Base-by-base conservation (phyloP, 35 echinoderm and acorn worm genomes). In the Diadema setosum region DNA sequence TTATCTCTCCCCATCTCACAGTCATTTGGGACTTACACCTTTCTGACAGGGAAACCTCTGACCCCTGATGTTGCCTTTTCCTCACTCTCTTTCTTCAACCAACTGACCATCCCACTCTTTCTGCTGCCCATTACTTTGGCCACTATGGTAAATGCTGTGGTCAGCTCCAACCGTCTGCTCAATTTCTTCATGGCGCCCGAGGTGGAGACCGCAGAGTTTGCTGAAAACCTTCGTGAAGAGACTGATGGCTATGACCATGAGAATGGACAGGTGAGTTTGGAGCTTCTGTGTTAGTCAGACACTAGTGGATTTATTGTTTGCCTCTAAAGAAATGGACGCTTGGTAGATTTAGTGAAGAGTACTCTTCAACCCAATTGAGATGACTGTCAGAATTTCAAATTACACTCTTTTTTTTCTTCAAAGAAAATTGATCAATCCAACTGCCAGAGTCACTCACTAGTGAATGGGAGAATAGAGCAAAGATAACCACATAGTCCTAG, bases 31-130 rank as follows among this genome's bases (percentile, higher is more conserved):
- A 70, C 83, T 11, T 94, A 84, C 61, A 39, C 81, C 35, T 39
- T 56, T 7, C 42, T 94, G 11, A 73, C 69, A 35, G 60, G 63
- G 17, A 64, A 39, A 34, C 46, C 82, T 0, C 60, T 94, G 0
- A 84, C 81, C 26, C 86, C 92, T 11, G 87, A 89, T 23, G 70
- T 89, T 5, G 69, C 92, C 17, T 94, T 94, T 69, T 84, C 92
- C 5, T 75, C 92, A 17, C 82, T 94, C n/a, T 82, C 92, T 24
- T 82, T 94, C 65, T 90, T 94, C 86, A 88, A 94, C 56, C 81
- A 85, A 81, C 46, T 94, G 17, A 60, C 86, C 7, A 55, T 88
- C 3, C 92, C 92, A 1, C 78, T 94, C 5, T 81, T 94, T 21
- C 52, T 94, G 27, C 49, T 94, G 42, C 92, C 92, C 3, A 89